These are phyloP conservation scores for Caradrina kadenii DNA, from an alignment of 2,888 invertebrate species.

Conservation along the genomic window DNA sequence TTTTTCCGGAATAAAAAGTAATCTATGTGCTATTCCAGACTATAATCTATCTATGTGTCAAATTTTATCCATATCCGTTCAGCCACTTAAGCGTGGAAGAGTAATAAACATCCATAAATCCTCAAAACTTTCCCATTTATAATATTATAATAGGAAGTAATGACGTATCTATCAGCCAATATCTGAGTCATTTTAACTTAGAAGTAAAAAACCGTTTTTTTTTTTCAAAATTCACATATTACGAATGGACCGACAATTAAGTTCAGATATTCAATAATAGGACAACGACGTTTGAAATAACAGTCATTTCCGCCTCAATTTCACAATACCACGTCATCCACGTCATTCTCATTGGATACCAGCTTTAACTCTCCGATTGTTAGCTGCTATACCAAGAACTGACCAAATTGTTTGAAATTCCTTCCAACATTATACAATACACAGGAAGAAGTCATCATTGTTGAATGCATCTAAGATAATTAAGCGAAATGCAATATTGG, in stretches of 20 bases:
- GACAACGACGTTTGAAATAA: constrained; percentile 4
- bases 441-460: not conserved
- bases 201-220: not conserved
- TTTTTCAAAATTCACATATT: no score
- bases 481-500: no score
- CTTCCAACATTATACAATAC: not conserved
- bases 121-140: no score
- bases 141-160: no score
- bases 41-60: no score
- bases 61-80: no score
- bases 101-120: no score
- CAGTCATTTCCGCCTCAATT: constrained; percentile 18
- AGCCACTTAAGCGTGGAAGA: no score
- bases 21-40: no score
- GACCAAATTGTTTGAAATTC: constrained; percentile 7
- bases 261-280: not conserved
- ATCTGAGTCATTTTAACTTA: not conserved
- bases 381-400: constrained; percentile 8
- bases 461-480: constrained; percentile 1
- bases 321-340: not conserved
- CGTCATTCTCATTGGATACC: constrained; percentile 4
- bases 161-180: not conserved
- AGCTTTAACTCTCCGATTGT: constrained; percentile 20
- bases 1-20: no score
- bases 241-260: constrained; percentile 6